phyloP scores from a whole-genome alignment of 2,113 vertebrate genomes.

The Callithrix jacchus region DNA sequence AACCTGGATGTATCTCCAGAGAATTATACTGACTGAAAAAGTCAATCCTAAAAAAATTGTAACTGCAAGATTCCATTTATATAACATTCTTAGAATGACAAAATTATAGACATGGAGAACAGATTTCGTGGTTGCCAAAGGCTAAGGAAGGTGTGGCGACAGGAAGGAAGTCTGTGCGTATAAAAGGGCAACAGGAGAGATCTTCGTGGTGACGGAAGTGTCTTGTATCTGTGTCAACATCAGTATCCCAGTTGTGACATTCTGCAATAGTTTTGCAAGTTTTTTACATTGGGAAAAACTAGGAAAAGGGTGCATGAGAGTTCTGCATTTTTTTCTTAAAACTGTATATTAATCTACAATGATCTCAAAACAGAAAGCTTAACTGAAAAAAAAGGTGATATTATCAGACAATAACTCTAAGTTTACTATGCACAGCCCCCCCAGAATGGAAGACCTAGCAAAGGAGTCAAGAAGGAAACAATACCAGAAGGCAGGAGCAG shows the following conservation, averaged over 20 bases:
- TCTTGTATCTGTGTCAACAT: background rate
- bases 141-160: background rate
- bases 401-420: background rate
- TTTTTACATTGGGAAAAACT: too few species aligned
- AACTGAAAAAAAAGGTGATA: background rate
- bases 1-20: background rate
- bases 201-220: background rate
- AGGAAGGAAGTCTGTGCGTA: background rate
- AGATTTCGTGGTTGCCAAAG: background rate
- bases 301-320: background rate
- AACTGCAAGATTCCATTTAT: background rate
- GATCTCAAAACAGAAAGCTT: background rate
- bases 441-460: background rate
- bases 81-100: background rate
- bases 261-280: background rate
- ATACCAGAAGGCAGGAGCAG: background rate
- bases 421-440: background rate
- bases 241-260: background rate
- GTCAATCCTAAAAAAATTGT: background rate
- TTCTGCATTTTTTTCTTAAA: background rate
- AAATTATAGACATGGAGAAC: background rate
- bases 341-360: background rate
- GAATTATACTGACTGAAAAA: background rate
- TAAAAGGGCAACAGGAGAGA: background rate
- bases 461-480: background rate